Conservation (phyloP, 2,888 invertebrate genomes). For the Rotaria macrura region DNA sequence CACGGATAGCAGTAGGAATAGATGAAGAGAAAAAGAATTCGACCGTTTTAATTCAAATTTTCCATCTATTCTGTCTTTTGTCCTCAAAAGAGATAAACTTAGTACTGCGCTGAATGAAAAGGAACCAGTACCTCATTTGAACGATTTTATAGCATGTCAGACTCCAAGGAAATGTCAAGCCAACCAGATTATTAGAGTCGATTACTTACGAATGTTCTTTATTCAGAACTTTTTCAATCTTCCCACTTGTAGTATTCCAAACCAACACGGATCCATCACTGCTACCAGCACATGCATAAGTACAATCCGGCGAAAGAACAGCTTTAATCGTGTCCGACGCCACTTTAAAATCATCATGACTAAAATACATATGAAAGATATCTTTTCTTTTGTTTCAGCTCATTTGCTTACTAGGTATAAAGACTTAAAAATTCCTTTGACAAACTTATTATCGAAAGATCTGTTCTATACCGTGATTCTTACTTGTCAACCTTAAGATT, state of each 20-base stretch:
- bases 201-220: slow-evolving; percentile 45
- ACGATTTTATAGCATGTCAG: background rate
- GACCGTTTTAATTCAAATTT: too few species aligned
- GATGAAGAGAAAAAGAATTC: too few species aligned
- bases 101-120: background rate
- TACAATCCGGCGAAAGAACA: slow-evolving; percentile 66
- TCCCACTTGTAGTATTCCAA: slow-evolving; percentile 71
- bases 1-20: too few species aligned
- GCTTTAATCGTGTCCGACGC: slow-evolving; percentile 87
- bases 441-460: too few species aligned
- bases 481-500: too few species aligned
- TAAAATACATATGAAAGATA: slow-evolving; percentile 70
- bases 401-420: too few species aligned
- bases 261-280: slow-evolving; percentile 79
- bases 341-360: slow-evolving; percentile 85
- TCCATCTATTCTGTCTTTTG: too few species aligned
- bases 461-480: too few species aligned
- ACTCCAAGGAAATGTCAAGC: background rate
- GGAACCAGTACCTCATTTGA: background rate
- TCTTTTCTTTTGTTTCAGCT: slow-evolving; percentile 65
- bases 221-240: slow-evolving; percentile 53
- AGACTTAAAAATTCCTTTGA: too few species aligned
- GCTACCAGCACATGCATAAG: slow-evolving; percentile 78
- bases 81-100: background rate
- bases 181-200: too few species aligned